Base-by-base conservation (phyloP, 1,140 invertebrate genomes). In the Aphaenogaster ashmeadi region DNA sequence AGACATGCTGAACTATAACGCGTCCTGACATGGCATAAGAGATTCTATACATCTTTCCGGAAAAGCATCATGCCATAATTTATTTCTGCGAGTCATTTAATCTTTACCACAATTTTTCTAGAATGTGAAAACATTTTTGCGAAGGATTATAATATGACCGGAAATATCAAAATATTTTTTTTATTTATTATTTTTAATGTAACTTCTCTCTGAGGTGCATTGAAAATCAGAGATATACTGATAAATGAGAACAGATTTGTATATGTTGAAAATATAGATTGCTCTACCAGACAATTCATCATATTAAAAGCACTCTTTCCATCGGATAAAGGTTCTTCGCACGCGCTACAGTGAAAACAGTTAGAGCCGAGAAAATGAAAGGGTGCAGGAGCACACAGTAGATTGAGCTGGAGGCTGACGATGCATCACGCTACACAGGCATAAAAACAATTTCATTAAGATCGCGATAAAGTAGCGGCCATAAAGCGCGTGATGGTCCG, bases 381-480 rank as follows among this genome's bases (percentile, higher is more conserved):
- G 80, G 41, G 80, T 44, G 18, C 62, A 33, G 21, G 6, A 78
- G 38, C 33, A 47, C 33, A 47, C 21, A 27, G 58, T 54, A 44
- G 47, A 13, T 67, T 47, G 75, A 79, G 72, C 66, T 54, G 74
- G 21, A 86, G 72, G 58, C 74, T 78, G 83, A 79, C 72, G 13
- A 38, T 80, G 44, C 33, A 62, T 79, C 60, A 66, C 74, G 36
- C 84, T 67, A 72, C 27, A 47, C 54, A 27, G 5, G 56, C 54
- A 62, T 84, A 84, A 84, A 83, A 75, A 84, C 56, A 84, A 84
- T 84, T 84, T 84, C 69, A 84, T 84, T 75, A 84, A 84, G 80
- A 74, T 74, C 18, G 69, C 69, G 67, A 83, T 83, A 83, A 60
- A 36, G 44, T 60, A 27, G 27, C 18, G 11, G 27, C 52, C 67